Evolutionary conservation across 2,113 vertebrate species (phyloP), one percentile per base, ranked within the genome.

Genomic region (Tinamus guttatus): DNA sequence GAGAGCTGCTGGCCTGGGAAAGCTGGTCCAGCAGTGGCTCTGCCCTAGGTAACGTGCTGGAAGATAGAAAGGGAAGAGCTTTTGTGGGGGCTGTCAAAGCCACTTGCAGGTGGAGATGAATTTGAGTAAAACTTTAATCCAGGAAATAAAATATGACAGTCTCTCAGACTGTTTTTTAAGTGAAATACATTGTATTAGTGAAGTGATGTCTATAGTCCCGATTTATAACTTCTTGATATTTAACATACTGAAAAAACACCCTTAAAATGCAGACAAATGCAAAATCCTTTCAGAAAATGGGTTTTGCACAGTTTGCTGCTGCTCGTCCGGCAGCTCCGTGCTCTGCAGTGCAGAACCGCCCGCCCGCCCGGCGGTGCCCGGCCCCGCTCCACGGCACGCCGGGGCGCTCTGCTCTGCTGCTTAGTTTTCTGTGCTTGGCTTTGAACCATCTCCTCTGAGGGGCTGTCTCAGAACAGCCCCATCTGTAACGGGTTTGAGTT

Each of bases 401-500:
- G n/a, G 80, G 28, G 51, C 34, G 4, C 52, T 85, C 41, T 52
- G 16, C 81, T 95, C 22, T 94, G 40, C 38, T 87, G 60, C 90
- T 85, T 87, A 87, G 77, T 89, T 91, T 78, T 93, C 93, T 69
- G 15, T 82, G 71, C 77, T 95, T 73, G 7, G 13, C 64, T 91
- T 83, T 76, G 63, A 49, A 93, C 84, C 45, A 59, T 79, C 30
- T 81, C 74, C 90, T 89, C 87, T 30, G 27, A 90, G 69, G 52
- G 68, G 49, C 4, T 81, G 94, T 93, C 41, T 93, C 65, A 36
- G 30, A 92, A 78, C 20, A 49, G 69, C 32, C 95, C 49, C 89
- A 87, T 77, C 95, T 94, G 38, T 94, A 89, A 85, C 70, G 81
- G 81, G 77, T 85, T 64, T 82, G 83, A 87, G 82, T 96, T 95